phyloP scores from a whole-genome alignment of 2,113 vertebrate species.

The Percopsis transmontana region DNA sequence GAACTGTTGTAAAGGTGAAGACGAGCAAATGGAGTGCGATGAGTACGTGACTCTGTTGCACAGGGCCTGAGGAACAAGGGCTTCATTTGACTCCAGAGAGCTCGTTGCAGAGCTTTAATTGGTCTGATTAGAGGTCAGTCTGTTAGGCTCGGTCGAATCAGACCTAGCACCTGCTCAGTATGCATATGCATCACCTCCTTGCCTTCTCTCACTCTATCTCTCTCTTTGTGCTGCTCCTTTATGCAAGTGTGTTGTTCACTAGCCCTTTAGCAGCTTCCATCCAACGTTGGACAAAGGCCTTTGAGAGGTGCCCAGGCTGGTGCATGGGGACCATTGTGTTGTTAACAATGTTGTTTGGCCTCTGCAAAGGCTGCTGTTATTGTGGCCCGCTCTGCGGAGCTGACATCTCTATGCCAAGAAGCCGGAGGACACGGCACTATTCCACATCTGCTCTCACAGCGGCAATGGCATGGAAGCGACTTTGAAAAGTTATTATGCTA shows the following conservation, averaged over 20 bases:
- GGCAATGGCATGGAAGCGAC: no score
- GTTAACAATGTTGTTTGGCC: slow-evolving; percentile 59
- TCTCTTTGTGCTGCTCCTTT: slow-evolving; percentile 22
- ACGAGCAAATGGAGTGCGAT: no score
- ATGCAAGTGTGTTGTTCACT: slow-evolving; percentile 35
- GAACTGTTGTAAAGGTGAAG: no score
- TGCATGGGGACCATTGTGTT: slow-evolving; percentile 57
- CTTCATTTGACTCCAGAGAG: slow-evolving; percentile 32
- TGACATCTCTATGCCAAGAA: no score
- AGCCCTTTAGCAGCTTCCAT: slow-evolving; percentile 51
- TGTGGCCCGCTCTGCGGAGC: slow-evolving; percentile 22
- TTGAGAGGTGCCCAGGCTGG: slow-evolving; percentile 19
- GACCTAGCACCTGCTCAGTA: slow-evolving; percentile 71
- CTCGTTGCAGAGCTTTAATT: slow-evolving; percentile 61
- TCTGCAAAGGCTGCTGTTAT: slow-evolving; percentile 31
- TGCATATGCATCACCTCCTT: slow-evolving; percentile 76
- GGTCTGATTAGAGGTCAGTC: slow-evolving; percentile 69
- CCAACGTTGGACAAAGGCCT: slow-evolving; percentile 57
- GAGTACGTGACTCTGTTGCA: not conserved
- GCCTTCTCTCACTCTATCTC: slow-evolving; percentile 8
- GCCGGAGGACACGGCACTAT: no score
- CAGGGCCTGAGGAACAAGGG: slow-evolving; percentile 10
- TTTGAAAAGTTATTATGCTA: no score
- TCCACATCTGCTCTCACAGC: no score
- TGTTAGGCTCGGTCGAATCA: slow-evolving; percentile 59